Conservation (phyloP, 2,888 invertebrate species). For the Drosophila siamana region DNA sequence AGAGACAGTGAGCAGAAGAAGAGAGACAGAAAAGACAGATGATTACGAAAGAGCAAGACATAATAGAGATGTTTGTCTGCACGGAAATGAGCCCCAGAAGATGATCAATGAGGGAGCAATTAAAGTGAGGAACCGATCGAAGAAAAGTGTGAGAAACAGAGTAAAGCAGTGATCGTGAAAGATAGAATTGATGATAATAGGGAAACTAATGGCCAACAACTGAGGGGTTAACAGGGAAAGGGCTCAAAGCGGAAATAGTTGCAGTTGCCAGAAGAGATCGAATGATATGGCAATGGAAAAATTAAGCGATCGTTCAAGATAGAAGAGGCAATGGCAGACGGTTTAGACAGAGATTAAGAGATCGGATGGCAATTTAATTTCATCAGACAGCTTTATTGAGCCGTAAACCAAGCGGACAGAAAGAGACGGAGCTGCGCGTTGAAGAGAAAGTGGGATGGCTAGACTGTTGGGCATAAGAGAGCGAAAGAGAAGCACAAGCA, state of each 20-base stretch:
- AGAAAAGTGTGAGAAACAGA: no score
- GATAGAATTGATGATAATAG: no score
- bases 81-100: no score
- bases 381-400: neutral
- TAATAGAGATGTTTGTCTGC: no score
- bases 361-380: neutral
- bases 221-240: no score
- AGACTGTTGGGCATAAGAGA: conserved; percentile 5
- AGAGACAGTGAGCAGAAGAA: no score
- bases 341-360: neutral
- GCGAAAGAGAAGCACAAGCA: neutral
- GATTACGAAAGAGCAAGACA: no score
- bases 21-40: neutral
- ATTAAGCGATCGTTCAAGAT: neutral
- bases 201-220: no score
- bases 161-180: no score
- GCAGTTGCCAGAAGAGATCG: neutral
- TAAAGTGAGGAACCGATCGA: no score
- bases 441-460: neutral
- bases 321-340: neutral
- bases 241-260: no score
- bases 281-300: neutral
- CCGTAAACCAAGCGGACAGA: neutral
- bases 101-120: no score
- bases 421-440: neutral